A percentile compares a stretch with the other conserved stretches of the same genome.
Evolutionary conservation across 2,797 vertebrate genomes (phyloP).

Genomic region (Silurus aristotelis): DNA sequence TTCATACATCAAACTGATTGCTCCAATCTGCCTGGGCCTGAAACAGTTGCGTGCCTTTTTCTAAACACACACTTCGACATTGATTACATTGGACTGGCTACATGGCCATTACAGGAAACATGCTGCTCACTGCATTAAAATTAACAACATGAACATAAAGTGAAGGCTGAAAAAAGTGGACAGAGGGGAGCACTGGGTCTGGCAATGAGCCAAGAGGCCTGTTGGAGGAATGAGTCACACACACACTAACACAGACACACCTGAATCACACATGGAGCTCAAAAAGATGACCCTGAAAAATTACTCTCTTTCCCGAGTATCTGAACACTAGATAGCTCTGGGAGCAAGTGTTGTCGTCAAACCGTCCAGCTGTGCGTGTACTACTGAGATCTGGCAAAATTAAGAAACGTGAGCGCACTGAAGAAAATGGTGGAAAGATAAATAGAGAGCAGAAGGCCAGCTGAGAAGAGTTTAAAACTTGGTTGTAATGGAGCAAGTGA

Average conservation of each 20-base stretch:
- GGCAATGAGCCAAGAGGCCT: constrained; percentile 40
- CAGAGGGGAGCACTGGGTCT: constrained; percentile 31
- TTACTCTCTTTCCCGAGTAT: constrained; percentile 22
- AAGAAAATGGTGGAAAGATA: constrained; percentile 71
- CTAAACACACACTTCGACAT: constrained; percentile 49
- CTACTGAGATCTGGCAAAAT: constrained; percentile 61
- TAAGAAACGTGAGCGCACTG: constrained; percentile 45
- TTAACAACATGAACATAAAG: constrained; percentile 61
- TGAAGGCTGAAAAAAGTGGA: constrained; percentile 51
- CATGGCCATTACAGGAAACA: constrained; percentile 63
- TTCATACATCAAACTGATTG: constrained; percentile 59
- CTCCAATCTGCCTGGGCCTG: constrained; percentile 43
- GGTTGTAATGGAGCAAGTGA: constrained; percentile 76
- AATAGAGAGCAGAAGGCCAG: constrained; percentile 67
- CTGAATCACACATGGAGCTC: constrained; percentile 32
- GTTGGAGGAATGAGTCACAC: constrained; percentile 35
- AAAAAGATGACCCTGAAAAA: constrained; percentile 60
- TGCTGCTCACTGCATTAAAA: constrained; percentile 58
- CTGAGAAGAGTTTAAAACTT: constrained; percentile 72
- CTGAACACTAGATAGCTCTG: constrained; percentile 32
- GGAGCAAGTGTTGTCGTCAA: constrained; percentile 50
- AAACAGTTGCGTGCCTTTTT: constrained; percentile 49
- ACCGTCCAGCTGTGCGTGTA: constrained; percentile 47
- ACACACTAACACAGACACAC: constrained; percentile 14
- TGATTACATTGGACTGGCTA: constrained; percentile 62